Conservation (phyloP, 2,113 vertebrate genomes). For the Parus major region DNA sequence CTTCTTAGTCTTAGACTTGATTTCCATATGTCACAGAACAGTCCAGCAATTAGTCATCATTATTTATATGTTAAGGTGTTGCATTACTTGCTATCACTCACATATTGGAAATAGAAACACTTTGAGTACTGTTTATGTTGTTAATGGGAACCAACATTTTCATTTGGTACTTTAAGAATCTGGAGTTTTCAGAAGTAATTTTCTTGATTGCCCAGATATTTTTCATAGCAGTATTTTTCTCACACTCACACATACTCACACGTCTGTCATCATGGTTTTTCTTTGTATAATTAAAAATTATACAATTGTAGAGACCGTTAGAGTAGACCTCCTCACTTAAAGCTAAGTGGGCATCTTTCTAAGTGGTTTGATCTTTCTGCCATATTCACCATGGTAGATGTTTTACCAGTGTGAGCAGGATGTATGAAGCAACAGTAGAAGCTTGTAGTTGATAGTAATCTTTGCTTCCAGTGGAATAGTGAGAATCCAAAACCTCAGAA, state of each 20-base stretch:
- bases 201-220: not conserved
- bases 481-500: not conserved
- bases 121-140: not conserved
- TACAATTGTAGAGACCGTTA: not conserved
- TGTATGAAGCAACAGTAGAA: not conserved
- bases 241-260: not conserved
- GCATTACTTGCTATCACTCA: not conserved
- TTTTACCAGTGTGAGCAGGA: not conserved
- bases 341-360: not conserved
- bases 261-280: not conserved
- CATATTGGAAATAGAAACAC: not conserved
- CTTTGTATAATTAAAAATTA: not conserved
- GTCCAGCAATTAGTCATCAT: not conserved
- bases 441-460: not conserved
- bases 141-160: not conserved
- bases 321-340: not conserved
- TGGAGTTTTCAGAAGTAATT: not conserved
- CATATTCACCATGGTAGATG: not conserved
- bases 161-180: not conserved
- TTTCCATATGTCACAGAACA: not conserved
- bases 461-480: not conserved
- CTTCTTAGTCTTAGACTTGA: not conserved
- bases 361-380: not conserved
- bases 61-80: not conserved
- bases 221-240: not conserved